Conservation (phyloP, 2,113 vertebrate genomes). For the Psammodynastes pulverulentus region DNA sequence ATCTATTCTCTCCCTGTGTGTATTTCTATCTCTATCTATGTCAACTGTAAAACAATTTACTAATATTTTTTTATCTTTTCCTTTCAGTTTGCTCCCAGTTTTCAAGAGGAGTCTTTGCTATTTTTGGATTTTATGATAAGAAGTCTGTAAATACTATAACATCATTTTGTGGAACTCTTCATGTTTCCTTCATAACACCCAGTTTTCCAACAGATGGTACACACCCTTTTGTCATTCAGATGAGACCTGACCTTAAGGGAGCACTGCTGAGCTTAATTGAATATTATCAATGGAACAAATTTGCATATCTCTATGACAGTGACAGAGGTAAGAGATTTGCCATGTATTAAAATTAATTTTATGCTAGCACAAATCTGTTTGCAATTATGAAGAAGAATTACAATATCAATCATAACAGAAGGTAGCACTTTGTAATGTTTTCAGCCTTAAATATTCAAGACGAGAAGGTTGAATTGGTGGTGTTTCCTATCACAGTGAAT, state of each 20-base stretch:
- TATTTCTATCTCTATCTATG: not conserved
- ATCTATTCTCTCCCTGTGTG: not conserved
- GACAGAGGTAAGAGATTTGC: slow-evolving; percentile 84
- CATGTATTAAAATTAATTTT: not conserved
- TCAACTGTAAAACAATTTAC: not conserved
- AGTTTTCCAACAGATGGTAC: slow-evolving; percentile 97
- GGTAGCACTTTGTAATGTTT: slow-evolving; percentile 4
- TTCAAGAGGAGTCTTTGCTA: slow-evolving; percentile 98
- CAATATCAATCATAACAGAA: not conserved
- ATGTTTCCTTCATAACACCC: slow-evolving; percentile 98
- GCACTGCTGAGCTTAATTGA: slow-evolving; percentile 96
- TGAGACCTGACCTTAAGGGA: slow-evolving; percentile 97
- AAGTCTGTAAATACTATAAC: slow-evolving; percentile 99
- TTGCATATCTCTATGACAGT: slow-evolving; percentile 97
- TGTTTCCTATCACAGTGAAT: not conserved
- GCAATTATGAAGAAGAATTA: slow-evolving; percentile 13
- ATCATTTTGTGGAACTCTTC: slow-evolving; percentile 96
- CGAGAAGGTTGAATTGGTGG: not conserved
- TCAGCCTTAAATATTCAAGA: not conserved
- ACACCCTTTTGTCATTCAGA: slow-evolving; percentile 98
- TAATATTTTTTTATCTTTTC: slow-evolving; percentile 38
- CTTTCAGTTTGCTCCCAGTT: slow-evolving; percentile 96
- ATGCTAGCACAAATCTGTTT: not conserved
- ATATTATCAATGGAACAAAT: slow-evolving; percentile 99
- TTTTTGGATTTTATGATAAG: slow-evolving; percentile 99